phyloP scores from a whole-genome alignment of 2,113 vertebrate genomes.

The Psettodes erumei region DNA sequence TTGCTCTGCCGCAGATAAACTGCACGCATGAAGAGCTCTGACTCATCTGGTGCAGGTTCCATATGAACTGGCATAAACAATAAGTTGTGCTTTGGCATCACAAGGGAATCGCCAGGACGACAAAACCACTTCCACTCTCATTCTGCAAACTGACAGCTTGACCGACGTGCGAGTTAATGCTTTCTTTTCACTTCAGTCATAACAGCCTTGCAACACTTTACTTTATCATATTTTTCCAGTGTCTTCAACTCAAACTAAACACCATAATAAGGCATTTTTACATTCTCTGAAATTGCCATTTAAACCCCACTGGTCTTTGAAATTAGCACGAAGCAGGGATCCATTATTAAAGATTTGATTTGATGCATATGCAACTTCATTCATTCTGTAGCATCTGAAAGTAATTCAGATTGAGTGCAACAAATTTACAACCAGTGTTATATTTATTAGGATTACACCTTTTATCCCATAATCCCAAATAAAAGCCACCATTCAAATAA shows the following conservation, averaged over 20 bases:
- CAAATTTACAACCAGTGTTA: neutral
- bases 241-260: constrained; percentile 7
- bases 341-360: neutral
- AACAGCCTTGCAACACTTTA: neutral
- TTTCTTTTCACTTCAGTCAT: constrained; percentile 23
- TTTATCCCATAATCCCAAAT: neutral
- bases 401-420: neutral
- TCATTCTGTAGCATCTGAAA: neutral
- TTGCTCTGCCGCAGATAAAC: constrained; percentile 4
- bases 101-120: constrained; percentile 5
- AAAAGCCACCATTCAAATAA: neutral
- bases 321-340: neutral
- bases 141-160: constrained; percentile 39
- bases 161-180: constrained; percentile 27
- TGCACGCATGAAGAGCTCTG: constrained; percentile 31
- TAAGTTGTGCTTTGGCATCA: constrained; percentile 27
- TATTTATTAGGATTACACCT: neutral
- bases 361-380: neutral
- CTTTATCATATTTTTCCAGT: neutral
- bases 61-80: constrained; percentile 20
- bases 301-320: too few species aligned
- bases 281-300: neutral
- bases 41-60: constrained; percentile 17
- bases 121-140: constrained; percentile 11
- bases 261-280: neutral